Base-by-base conservation (phyloP, 2,797 vertebrate genomes). In the Characodon lateralis region DNA sequence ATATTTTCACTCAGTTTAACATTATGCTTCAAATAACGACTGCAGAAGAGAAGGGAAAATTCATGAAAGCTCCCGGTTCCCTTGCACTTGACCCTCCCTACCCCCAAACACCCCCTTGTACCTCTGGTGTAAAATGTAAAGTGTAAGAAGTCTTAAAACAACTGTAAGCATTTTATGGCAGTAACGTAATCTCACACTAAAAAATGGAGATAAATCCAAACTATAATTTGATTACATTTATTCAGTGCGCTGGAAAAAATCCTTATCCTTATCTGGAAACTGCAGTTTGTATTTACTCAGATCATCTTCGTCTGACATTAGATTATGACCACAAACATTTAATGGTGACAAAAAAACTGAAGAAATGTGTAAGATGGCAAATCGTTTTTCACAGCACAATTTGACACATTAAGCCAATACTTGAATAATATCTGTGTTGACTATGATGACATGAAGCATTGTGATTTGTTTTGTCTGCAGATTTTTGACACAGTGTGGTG, bases 401-500 rank as follows among this genome's bases (percentile, higher is more conserved):
- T 35, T 35, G 35, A 35, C 3, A 35, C 35, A 35, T 35, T 4
- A 35, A 35, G 35, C 35, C 35, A 35, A 35, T 35, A 35, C 35
- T 35, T 35, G 35, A 35, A 35, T 35, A 35, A 35, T 22, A 12
- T 20, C 2, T 65, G 20, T 20, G 18, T 22, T 20, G 7, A 39
- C 5, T 13, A 6, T 24, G 10, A 58, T 68, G 2, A 35, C 22
- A 63, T 0, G 1, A 3, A 51, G 13, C 22, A 0, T 24, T 66
- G 20, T 81, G 51, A 0, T 84, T 16, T 84, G 3, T 87, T 55
- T 80, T n/a, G 59, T 69, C 43, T 2, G 53, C 83, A 92, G 90
- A 89, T 50, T 28, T 90, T 89, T 68, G 83, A 70, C 75, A 74
- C 66, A 77, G 88, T 31, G 84, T 74, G 70, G 72, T 39, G 79